Conservation (phyloP, 2,888 invertebrate genomes). For the Hybos culiciformis region DNA sequence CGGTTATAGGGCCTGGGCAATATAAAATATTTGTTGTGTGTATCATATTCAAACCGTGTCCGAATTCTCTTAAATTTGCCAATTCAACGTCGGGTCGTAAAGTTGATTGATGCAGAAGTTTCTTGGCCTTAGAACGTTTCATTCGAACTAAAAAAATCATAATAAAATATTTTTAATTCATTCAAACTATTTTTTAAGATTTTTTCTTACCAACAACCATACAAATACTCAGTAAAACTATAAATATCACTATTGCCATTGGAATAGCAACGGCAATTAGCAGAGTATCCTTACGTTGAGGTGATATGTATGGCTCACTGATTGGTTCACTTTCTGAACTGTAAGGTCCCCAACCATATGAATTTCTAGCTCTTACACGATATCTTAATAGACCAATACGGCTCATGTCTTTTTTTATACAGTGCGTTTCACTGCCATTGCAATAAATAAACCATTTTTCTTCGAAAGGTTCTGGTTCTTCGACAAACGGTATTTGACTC, state of each 20-base stretch:
- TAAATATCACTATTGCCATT: constrained; percentile 34
- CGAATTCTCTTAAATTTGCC: constrained; percentile 72
- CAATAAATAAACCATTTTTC: constrained; percentile 51
- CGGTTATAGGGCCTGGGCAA: constrained; percentile 48
- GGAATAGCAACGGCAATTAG: constrained; percentile 52
- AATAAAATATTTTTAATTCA: neutral
- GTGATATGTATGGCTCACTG: constrained; percentile 29
- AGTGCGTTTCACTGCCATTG: constrained; percentile 69
- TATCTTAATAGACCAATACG: constrained; percentile 52
- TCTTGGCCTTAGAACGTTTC: constrained; percentile 53
- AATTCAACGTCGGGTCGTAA: constrained; percentile 59
- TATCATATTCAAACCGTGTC: constrained; percentile 51
- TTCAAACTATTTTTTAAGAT: neutral
- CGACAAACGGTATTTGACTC: constrained; percentile 38
- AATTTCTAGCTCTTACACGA: constrained; percentile 64
- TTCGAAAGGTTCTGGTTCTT: constrained; percentile 40
- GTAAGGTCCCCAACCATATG: constrained; percentile 68
- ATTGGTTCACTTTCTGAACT: constrained; percentile 50
- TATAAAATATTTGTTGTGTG: constrained; percentile 79
- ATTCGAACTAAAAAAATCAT: constrained; percentile 42
- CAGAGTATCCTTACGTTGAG: constrained; percentile 34
- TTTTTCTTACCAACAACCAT: constrained; percentile 24
- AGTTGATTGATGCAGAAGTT: constrained; percentile 42
- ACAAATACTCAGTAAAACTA: constrained; percentile 25
- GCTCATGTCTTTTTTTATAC: constrained; percentile 55